These are phyloP conservation scores for Oxyscelio sp. DNA, from an alignment of 2,888 invertebrate genomes.

Conservation along the genomic window DNA sequence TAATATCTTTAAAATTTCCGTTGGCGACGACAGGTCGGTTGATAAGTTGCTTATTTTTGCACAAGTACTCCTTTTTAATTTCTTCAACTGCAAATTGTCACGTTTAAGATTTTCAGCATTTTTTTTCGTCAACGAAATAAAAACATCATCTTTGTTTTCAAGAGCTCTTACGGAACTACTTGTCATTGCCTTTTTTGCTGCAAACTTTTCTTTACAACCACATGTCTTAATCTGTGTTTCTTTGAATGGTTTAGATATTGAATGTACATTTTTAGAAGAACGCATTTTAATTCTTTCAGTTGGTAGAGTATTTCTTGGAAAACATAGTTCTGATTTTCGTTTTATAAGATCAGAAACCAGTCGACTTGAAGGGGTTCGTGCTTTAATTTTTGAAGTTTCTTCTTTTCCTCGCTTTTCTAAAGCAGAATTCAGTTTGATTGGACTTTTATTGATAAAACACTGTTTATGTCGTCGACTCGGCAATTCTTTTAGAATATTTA, in stretches of 20 bases:
- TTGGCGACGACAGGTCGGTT: conserved; percentile 89
- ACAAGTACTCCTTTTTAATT: conserved; percentile 81
- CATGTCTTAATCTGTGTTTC: conserved; percentile 48
- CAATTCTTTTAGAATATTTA: conserved; percentile 88
- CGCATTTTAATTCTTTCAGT: conserved; percentile 64
- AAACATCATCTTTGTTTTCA: conserved; percentile 46
- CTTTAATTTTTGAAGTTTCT: conserved; percentile 72
- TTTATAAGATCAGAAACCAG: conserved; percentile 70
- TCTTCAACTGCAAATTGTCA: conserved; percentile 70
- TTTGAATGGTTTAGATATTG: conserved; percentile 65
- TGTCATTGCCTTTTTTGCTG: conserved; percentile 56
- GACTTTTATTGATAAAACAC: conserved; percentile 88
- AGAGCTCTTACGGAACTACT: conserved; percentile 49
- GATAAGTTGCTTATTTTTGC: conserved; percentile 89
- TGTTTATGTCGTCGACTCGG: conserved; percentile 89
- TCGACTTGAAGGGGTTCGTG: conserved; percentile 73
- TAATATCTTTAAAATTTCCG: conserved; percentile 84
- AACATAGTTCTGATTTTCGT: conserved; percentile 77
- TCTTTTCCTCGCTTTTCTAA: conserved; percentile 86
- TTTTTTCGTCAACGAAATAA: conserved; percentile 19
- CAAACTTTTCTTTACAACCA: conserved; percentile 60
- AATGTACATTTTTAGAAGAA: conserved; percentile 74
- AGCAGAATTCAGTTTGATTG: conserved; percentile 90
- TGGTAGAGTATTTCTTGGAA: conserved; percentile 54
- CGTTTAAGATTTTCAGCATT: conserved; percentile 64